These are phyloP conservation scores for Thera britannica DNA, from an alignment of 2,888 invertebrate genomes.

Conservation along the genomic window DNA sequence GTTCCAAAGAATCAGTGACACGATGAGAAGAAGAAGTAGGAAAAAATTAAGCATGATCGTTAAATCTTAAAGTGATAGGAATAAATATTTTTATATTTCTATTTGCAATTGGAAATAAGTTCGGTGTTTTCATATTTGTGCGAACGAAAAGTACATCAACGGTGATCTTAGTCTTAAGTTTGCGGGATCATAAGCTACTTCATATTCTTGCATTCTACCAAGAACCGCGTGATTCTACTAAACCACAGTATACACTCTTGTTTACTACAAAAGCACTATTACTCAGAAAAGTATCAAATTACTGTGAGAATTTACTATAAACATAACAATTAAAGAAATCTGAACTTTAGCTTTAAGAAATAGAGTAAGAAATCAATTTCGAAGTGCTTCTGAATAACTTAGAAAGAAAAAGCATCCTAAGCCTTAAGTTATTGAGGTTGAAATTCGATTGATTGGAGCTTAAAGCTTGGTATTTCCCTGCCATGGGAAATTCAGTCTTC, in stretches of 20 bases:
- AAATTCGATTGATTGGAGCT: constrained; percentile 10
- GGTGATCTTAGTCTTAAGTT: too few relatives aligned
- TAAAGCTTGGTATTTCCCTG: constrained; percentile 2
- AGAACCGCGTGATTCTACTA: constrained; percentile 8
- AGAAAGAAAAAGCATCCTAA: constrained; percentile 1
- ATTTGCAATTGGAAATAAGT: too few relatives aligned
- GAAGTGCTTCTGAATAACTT: background rate
- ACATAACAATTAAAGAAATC: constrained; percentile 2
- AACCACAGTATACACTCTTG: constrained; percentile 6
- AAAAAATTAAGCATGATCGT: too few relatives aligned
- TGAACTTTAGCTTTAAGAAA: constrained; percentile 11
- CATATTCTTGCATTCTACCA: background rate
- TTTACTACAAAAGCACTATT: constrained; percentile 22
- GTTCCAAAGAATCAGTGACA: too few relatives aligned
- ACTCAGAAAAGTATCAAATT: constrained; percentile 9
- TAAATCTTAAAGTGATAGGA: too few relatives aligned
- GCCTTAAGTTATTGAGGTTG: background rate
- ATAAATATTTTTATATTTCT: too few relatives aligned
- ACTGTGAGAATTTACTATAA: constrained; percentile 25
- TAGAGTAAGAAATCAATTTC: constrained; percentile 9
- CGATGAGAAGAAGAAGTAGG: too few relatives aligned
- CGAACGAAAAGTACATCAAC: too few relatives aligned
- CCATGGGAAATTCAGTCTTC: constrained; percentile 1
- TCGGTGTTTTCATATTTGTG: too few relatives aligned
- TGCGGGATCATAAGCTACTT: background rate